Evolutionary conservation across 2,888 invertebrate genomes (phyloP).

Genomic region (Machimus rusticus): DNA sequence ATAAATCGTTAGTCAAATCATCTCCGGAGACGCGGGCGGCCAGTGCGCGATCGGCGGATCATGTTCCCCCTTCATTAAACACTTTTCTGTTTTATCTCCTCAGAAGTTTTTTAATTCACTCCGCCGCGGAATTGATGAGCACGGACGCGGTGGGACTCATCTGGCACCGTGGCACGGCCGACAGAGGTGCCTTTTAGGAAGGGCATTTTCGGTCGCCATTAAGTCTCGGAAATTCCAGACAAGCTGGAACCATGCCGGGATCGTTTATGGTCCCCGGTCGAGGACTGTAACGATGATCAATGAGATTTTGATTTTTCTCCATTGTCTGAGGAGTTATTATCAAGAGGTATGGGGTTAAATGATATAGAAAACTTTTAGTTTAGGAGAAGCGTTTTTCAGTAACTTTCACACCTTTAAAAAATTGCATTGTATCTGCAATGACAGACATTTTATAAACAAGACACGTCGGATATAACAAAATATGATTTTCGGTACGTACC

Average conservation of each 20-base stretch:
- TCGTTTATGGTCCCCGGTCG: conserved; percentile 26
- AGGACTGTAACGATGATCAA: conserved; percentile 32
- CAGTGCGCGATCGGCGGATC: conserved; percentile 24
- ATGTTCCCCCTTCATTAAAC: conserved; percentile 44
- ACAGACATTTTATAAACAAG: background rate
- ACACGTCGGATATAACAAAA: no score
- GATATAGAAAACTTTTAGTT: background rate
- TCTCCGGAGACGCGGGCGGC: conserved; percentile 22
- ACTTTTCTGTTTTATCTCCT: conserved; percentile 45
- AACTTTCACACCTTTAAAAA: background rate
- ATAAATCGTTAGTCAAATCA: conserved; percentile 48
- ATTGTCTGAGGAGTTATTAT: conserved; percentile 6
- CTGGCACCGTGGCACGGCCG: background rate
- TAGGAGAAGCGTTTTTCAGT: background rate
- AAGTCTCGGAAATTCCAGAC: conserved; percentile 48
- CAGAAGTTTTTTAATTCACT: conserved; percentile 29
- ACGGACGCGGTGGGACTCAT: conserved; percentile 1
- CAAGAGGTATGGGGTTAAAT: background rate
- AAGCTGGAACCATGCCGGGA: conserved; percentile 45
- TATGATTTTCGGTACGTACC: no score
- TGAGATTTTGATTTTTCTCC: conserved; percentile 38
- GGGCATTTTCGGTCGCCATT: conserved; percentile 46
- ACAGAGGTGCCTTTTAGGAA: background rate
- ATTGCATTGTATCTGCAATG: background rate
- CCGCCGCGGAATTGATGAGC: conserved; percentile 31